Base-by-base conservation (phyloP, 1,140 invertebrate species). In the Drosophila guanche region DNA sequence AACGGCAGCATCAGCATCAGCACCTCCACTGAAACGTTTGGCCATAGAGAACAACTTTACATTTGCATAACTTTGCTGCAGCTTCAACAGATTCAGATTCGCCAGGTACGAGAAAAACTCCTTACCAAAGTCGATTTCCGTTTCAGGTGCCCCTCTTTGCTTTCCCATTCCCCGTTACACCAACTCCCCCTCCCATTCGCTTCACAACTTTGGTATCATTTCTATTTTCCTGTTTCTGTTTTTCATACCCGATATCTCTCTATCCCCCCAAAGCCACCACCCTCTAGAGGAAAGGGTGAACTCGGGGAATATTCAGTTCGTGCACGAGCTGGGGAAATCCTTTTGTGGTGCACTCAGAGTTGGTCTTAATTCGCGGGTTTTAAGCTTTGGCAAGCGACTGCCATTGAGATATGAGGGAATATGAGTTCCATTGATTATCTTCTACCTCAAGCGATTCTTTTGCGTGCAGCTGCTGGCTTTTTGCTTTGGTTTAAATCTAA, bases 61-160 rank as follows among this genome's bases (percentile, higher is more conserved):
- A 88, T 86, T 86, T 86, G 83, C 83, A 86, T 86, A 86, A 86
- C 83, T 88, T 83, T 27, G 66, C 78, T 78, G 83, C 83, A 83
- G 69, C 68, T 63, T 73, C 58, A 70, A 45, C 74, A 76, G 43
- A 71, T 55, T 56, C 41, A 40, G 43, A 60, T 72, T 73, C 53
- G 61, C 33, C 62, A 81, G 53, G 71, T 75, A 75, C 46, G 75
- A 83, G 84, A 80, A 78, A 81, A 88, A 88, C 77, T 80, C 79
- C 63, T 78, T 70, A 61, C 83, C 67, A 83, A 85, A 88, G 78
- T 88, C 83, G 83, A 88, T 88, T 88, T 88, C 83, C 83, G 83
- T 69, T 88, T 71, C 43, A 46, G 46, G 47, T 22, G 23, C 42
- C 53, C 8, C 14, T n/a, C 55, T 33, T 4, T 33, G 7, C 47